Percentiles rank a stretch among this genome's conserved stretches.
Conservation (phyloP, 2,113 vertebrate genomes). For the Talpa occidentalis region DNA sequence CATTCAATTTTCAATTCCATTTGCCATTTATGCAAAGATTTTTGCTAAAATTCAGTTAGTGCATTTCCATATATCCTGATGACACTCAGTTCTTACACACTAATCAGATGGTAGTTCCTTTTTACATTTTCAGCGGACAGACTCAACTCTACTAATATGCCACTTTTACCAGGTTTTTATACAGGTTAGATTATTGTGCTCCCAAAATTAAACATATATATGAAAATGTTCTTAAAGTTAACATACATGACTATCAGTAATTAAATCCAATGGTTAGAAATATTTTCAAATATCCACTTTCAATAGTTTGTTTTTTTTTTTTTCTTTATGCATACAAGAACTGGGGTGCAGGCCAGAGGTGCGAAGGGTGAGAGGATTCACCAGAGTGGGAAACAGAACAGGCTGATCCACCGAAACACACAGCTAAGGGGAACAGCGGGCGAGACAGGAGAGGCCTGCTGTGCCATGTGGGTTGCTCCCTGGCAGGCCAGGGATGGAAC, state of each 20-base stretch:
- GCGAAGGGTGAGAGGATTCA: too few species aligned
- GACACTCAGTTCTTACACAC: conserved; percentile 58
- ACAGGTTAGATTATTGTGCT: conserved; percentile 61
- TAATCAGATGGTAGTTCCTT: conserved; percentile 56
- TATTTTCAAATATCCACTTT: conserved; percentile 21
- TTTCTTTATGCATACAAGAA: too few species aligned
- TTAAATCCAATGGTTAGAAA: conserved; percentile 54
- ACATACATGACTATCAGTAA: conserved; percentile 44
- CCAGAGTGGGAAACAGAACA: too few species aligned
- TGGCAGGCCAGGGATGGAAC: too few species aligned
- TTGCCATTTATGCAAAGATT: conserved; percentile 50
- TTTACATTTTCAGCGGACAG: conserved; percentile 52
- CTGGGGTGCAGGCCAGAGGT: too few species aligned
- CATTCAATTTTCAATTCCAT: conserved; percentile 54
- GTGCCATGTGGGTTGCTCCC: too few species aligned
- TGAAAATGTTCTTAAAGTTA: conserved; percentile 55
- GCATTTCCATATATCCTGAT: conserved; percentile 52
- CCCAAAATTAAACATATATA: not conserved
- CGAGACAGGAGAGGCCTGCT: too few species aligned
- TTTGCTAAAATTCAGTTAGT: conserved; percentile 61
- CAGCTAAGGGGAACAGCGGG: too few species aligned
- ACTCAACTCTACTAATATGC: conserved; percentile 28
- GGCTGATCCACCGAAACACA: too few species aligned
- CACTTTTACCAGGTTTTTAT: conserved; percentile 48
- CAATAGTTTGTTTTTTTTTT: conserved; percentile 14